These are phyloP conservation scores for Alces alces DNA, from an alignment of 2,113 vertebrate species.

Conservation along the genomic window DNA sequence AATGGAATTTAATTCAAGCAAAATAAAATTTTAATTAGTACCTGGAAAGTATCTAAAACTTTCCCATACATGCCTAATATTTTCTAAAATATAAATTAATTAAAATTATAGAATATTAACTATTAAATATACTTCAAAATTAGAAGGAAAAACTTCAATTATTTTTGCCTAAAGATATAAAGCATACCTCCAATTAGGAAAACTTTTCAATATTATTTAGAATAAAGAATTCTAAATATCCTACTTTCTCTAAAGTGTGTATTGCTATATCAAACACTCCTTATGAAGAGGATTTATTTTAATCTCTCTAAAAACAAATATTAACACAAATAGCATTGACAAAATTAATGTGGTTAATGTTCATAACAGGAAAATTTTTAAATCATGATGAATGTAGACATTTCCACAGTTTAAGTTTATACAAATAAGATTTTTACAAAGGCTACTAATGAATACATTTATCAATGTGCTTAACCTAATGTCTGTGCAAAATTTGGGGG, in stretches of 20 bases:
- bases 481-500: background rate
- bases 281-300: background rate
- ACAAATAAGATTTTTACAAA: background rate
- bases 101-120: slow-evolving; percentile 7
- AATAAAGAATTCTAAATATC: background rate
- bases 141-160: background rate
- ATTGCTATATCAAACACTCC: background rate
- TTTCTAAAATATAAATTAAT: background rate
- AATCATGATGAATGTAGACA: background rate
- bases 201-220: background rate
- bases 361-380: background rate
- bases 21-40: background rate
- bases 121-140: background rate
- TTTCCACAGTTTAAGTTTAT: background rate
- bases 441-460: background rate
- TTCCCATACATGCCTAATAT: background rate
- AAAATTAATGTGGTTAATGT: background rate
- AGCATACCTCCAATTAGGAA: background rate
- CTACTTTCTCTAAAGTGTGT: background rate
- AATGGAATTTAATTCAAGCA: background rate
- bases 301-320: background rate
- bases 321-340: background rate
- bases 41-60: background rate
- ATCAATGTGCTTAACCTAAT: background rate
- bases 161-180: background rate